These are phyloP conservation scores for Anhinga anhinga DNA, from an alignment of 2,113 vertebrate genomes.

Conservation along the genomic window DNA sequence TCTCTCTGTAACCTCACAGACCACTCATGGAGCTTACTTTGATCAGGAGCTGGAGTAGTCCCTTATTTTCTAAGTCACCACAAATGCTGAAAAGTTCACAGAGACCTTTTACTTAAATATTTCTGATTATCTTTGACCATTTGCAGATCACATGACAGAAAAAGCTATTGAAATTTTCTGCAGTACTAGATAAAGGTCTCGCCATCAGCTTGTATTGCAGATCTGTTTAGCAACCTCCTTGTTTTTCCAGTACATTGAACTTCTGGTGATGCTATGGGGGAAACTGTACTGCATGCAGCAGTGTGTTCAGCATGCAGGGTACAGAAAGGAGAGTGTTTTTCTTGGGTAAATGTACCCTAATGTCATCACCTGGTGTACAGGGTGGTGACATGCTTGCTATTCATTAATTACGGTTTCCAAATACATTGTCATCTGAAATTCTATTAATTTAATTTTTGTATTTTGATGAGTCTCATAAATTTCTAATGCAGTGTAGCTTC, in stretches of 20 bases:
- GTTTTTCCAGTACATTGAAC: not conserved
- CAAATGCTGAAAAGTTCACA: not conserved
- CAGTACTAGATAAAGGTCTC: not conserved
- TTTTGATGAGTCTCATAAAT: not conserved
- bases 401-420: not conserved
- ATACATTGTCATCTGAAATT: not conserved
- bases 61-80: not conserved
- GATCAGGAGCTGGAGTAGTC: not conserved
- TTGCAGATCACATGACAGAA: not conserved
- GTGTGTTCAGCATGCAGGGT: not conserved
- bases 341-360: not conserved
- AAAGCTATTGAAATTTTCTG: not conserved
- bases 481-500: not conserved
- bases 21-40: not conserved
- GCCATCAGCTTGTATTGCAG: not conserved
- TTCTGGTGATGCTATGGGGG: not conserved
- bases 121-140: not conserved
- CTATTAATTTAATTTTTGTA: not conserved
- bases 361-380: not conserved
- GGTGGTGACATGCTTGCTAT: not conserved
- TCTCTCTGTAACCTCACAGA: not conserved
- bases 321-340: not conserved
- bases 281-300: not conserved
- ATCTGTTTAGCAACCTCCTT: not conserved
- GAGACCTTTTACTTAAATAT: not conserved